Conservation (phyloP, 2,888 invertebrate species). For the Alentia gelatinosa region DNA sequence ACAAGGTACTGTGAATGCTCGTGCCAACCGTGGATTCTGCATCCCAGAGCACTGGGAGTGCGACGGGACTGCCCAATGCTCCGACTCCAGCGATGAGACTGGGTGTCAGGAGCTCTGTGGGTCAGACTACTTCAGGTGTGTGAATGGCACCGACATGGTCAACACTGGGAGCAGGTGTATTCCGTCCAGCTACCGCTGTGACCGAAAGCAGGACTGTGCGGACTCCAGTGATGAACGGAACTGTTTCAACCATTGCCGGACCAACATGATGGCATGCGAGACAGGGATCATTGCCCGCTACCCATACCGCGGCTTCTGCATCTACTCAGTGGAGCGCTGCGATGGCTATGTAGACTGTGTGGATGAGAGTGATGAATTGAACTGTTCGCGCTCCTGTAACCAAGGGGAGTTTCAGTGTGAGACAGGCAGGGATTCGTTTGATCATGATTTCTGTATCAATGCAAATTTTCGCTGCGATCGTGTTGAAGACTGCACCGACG, state of each 20-base stretch:
- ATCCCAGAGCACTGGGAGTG: slow-evolving; percentile 37
- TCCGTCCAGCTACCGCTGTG: neutral
- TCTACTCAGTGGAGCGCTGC: slow-evolving; percentile 32
- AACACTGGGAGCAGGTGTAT: neutral
- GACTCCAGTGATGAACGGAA: slow-evolving; percentile 58
- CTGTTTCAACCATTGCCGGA: slow-evolving; percentile 54
- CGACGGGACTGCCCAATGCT: slow-evolving; percentile 35
- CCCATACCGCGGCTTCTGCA: slow-evolving; percentile 55
- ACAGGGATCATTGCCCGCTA: slow-evolving; percentile 32
- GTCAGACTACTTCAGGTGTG: slow-evolving; percentile 49
- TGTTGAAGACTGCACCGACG: slow-evolving; percentile 59
- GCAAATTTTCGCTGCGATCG: slow-evolving; percentile 55
- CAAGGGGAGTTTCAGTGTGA: slow-evolving; percentile 54
- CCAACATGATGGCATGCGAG: slow-evolving; percentile 50
- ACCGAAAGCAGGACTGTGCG: slow-evolving; percentile 9
- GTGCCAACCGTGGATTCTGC: slow-evolving; percentile 44
- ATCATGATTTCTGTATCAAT: slow-evolving; percentile 38
- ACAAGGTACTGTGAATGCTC: neutral
- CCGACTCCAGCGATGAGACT: slow-evolving; percentile 59
- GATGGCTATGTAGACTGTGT: slow-evolving; percentile 58
- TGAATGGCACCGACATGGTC: slow-evolving; percentile 33
- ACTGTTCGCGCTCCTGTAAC: neutral
- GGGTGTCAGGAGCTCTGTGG: slow-evolving; percentile 54
- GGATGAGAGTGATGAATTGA: slow-evolving; percentile 56
- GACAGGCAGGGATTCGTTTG: slow-evolving; percentile 37